Base-by-base conservation (phyloP, 1,140 invertebrate species). In the Lepidurus couesii region DNA sequence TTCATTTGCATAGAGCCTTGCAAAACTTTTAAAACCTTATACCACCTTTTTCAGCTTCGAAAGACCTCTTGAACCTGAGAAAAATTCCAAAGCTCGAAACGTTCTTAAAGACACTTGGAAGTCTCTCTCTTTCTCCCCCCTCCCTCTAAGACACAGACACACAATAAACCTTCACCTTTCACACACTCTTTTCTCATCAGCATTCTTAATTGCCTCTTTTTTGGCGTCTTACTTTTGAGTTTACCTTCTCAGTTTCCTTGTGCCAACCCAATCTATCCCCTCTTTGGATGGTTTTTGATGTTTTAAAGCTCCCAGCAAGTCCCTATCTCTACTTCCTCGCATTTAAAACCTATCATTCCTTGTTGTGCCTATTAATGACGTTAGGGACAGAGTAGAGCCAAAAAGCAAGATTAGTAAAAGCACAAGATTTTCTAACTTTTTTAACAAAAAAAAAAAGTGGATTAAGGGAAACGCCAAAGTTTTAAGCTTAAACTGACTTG, bases 141-240 rank as follows among this genome's bases (percentile, higher is more conserved):
- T 65, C 16, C 21, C 21, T 21, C 53, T 65, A 65, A 65, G 53
- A 65, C 53, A 65, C 13, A 65, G 13, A 65, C 53, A n/a, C 21
- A 7, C 53, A 65, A 65, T 65, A 65, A 65, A 65, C 16, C 53
- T 65, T 65, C 53, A 65, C 13, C 53, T 65, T 65, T 65, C 53
- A 65, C 53, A 65, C 53, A 65, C 53, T 65, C n/a, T 65, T 65
- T 34, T 65, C 53, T 65, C 53, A 65, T 65, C 53, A 65, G 21
- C 53, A 65, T 65, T 65, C 53, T 65, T 65, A 65, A 65, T 65
- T 65, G 53, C 53, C 53, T 65, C 53, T 65, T 65, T 65, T 65
- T 65, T 65, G 6, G 16, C 53, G 16, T 65, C 53, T 65, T 65
- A n/a, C 8, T 65, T 16, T 65, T n/a, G 53, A 7, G 53, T 65